Evolutionary conservation across 2,797 vertebrate genomes (phyloP).

Genomic region (Acropternis orthonyx): DNA sequence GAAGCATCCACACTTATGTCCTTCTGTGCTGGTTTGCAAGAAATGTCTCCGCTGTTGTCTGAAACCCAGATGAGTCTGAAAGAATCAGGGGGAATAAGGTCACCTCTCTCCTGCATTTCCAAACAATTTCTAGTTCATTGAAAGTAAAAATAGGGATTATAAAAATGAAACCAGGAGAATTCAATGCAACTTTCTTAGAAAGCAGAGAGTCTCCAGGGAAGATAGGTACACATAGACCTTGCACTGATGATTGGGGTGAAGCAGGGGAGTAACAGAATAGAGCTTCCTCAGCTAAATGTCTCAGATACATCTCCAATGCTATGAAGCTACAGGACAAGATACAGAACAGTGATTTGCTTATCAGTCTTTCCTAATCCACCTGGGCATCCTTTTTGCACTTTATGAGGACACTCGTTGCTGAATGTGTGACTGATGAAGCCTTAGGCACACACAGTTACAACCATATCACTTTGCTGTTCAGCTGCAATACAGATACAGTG

Average conservation of each 20-base stretch:
- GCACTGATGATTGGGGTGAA: background rate
- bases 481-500: background rate
- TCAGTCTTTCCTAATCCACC: background rate
- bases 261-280: background rate
- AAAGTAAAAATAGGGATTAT: background rate
- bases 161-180: background rate
- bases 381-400: background rate
- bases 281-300: background rate
- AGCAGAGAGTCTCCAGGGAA: background rate
- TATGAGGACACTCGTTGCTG: fast-evolving
- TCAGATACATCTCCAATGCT: background rate
- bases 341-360: background rate
- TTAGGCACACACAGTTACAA: background rate
- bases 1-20: fast-evolving
- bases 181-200: background rate
- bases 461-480: background rate
- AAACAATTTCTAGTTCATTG: background rate
- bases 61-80: background rate
- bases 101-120: fast-evolving
- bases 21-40: background rate
- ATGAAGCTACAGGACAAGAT: background rate
- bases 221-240: background rate
- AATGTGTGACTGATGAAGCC: background rate
- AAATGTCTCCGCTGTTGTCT: background rate
- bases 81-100: background rate